These are phyloP conservation scores for Acridotheres tristis DNA, from an alignment of 2,797 vertebrate species.

Conservation along the genomic window DNA sequence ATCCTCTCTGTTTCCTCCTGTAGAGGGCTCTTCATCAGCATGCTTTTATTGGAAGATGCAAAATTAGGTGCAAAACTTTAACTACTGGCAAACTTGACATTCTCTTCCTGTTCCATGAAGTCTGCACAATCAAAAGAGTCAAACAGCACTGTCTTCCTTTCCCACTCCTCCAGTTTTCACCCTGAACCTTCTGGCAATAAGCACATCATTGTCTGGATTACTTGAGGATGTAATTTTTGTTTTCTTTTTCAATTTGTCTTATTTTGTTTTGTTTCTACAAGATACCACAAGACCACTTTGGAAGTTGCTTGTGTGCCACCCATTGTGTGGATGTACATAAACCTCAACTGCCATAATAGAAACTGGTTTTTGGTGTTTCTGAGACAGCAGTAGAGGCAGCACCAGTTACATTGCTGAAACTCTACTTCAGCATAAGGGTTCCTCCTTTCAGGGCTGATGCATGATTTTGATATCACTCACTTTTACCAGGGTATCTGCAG, in stretches of 20 bases:
- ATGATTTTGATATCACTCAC: neutral
- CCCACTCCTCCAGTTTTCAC: neutral
- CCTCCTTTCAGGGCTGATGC: neutral
- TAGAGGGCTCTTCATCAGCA: neutral
- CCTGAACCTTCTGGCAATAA: neutral
- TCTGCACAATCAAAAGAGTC: neutral
- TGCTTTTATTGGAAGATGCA: neutral
- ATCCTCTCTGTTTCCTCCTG: neutral
- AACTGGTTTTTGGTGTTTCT: neutral
- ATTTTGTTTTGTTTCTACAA: neutral
- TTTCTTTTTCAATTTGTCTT: neutral
- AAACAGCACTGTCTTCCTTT: neutral
- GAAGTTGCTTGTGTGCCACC: neutral
- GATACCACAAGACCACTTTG: neutral
- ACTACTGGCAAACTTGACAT: neutral
- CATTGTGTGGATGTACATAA: neutral
- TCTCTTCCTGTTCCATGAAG: neutral
- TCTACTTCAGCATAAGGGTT: neutral
- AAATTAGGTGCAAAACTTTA: neutral
- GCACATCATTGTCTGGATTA: neutral
- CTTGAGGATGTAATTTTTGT: neutral
- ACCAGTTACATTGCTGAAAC: neutral
- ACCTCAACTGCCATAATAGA: neutral
- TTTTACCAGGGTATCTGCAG: neutral
- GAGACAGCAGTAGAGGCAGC: neutral